phyloP scores from a whole-genome alignment of 2,888 invertebrate species.

The Limnephilus rhombicus region DNA sequence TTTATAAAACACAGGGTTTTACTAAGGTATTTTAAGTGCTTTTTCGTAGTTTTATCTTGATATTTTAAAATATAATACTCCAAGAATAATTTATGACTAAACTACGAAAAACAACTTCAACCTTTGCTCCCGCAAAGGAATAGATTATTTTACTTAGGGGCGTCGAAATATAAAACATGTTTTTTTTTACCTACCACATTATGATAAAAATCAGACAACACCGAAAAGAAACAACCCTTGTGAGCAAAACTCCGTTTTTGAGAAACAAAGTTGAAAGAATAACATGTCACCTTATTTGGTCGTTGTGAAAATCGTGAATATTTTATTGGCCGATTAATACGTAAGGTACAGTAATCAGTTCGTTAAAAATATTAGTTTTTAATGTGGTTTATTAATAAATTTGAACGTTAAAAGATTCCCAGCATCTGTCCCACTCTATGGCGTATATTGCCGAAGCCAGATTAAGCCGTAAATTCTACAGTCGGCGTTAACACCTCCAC shows the following conservation, averaged over 20 bases:
- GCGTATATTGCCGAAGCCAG: slow-evolving; percentile 58
- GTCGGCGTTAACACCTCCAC: slow-evolving; percentile 52
- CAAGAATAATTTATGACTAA: background rate
- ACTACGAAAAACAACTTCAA: background rate
- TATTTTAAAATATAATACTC: background rate
- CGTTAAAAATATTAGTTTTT: background rate
- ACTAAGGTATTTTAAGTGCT: background rate
- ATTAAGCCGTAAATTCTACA: slow-evolving; percentile 64
- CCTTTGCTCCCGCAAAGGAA: background rate
- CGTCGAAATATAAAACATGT: background rate
- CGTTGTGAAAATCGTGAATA: too few relatives aligned
- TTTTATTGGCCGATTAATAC: background rate
- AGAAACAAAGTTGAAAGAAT: too few relatives aligned
- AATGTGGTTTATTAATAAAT: slow-evolving; percentile 1
- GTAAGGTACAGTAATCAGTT: background rate
- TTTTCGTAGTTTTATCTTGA: background rate
- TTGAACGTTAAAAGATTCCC: background rate
- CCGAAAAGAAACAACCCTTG: background rate
- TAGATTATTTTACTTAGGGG: background rate
- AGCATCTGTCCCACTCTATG: slow-evolving; percentile 15
- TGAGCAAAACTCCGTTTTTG: background rate
- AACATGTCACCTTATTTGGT: too few relatives aligned
- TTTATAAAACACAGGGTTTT: background rate
- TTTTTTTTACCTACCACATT: background rate
- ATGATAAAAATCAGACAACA: background rate